Evolutionary conservation across 37 sponge, comb jelly and placozoan genomes (phyloP), one percentile per base, ranked within the genome.

Genomic region (Geodia barretti): DNA sequence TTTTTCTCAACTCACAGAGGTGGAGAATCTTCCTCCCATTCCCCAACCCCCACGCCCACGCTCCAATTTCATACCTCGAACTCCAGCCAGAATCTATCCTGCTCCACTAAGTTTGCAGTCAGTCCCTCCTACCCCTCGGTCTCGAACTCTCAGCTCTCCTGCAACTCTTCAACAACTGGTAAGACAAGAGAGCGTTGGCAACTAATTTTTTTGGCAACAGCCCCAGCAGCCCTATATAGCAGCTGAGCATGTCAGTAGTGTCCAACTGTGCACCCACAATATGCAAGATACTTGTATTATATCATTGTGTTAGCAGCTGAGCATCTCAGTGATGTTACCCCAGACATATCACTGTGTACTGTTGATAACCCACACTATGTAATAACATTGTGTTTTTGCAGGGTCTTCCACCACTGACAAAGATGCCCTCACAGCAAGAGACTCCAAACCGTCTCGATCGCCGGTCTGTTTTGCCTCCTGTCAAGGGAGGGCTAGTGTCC

Each of bases 21-120:
- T 68, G 4, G 88, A 88, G 66, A 70, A 82, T 66, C 73, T 88
- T 1, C 89, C 90, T 42, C 90, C 89, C 0, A 70, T 89, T 33
- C 86, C 89, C 9, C 77, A 84, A 31, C 79, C 58, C 39, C 74
- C 74, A 73, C 40, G n/a, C 39, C 74, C 74, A 73, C 54, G 54
- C 14, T 17, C 14, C 54, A 47, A 39, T 3, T 93, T 93, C 79
- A 81, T 37, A 54, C 93, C 93, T 29, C 75, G 93, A 24, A 38
- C 75, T 23, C 68, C 65, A 63, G 74, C 90, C 26, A 67, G 78
- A 3, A 85, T 92, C 25, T 41, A 33, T 23, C 75, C 83, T 23
- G 37, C 79, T 0, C 32, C 69, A 21, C 73, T 74, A 3, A 36
- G 39, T 59, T 36, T 72, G 19, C 73, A 72, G 21, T 41, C 73